Evolutionary conservation across 2,113 vertebrate genomes (phyloP).

Genomic region (Zootoca vivipara): DNA sequence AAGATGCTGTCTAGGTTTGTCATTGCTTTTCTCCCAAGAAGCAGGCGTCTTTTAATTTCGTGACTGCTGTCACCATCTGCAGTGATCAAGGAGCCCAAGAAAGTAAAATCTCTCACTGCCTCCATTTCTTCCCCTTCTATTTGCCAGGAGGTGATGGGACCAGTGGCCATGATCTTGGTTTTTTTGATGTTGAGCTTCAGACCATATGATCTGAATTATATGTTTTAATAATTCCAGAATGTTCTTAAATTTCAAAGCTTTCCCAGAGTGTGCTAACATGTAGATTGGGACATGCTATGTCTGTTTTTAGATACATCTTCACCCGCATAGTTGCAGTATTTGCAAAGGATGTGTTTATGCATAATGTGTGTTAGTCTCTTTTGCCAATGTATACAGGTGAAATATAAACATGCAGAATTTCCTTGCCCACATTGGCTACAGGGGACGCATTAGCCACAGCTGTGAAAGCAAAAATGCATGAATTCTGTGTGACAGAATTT

Average conservation of each 20-base stretch:
- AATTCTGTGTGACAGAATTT: neutral
- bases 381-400: neutral
- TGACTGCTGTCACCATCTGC: no score
- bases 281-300: constrained; percentile 4
- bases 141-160: no score
- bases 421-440: neutral
- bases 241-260: neutral
- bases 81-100: no score
- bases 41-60: no score
- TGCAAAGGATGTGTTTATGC: neutral
- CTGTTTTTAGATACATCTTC: neutral
- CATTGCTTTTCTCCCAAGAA: no score
- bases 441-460: neutral
- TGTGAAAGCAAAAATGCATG: neutral
- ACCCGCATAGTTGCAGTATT: neutral
- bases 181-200: no score
- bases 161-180: no score
- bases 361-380: neutral
- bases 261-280: neutral
- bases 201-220: no score
- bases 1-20: no score
- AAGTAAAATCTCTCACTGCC: no score
- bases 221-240: neutral
- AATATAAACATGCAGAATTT: neutral
- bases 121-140: no score